Base-by-base conservation (phyloP, 2,113 vertebrate species). In the Rhadina sibilatrix region DNA sequence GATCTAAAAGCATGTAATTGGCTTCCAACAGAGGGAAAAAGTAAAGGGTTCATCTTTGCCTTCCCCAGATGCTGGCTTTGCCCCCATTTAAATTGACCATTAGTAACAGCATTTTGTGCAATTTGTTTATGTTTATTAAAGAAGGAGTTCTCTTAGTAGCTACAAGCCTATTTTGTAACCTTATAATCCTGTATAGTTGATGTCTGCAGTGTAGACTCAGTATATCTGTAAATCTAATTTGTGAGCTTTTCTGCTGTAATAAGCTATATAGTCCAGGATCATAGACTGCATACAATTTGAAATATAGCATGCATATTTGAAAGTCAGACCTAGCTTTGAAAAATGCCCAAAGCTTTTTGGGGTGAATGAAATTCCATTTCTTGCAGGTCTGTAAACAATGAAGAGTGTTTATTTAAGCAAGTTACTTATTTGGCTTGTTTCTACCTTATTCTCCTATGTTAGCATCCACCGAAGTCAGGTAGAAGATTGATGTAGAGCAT, bases 1-100 rank as follows among this genome's bases (percentile, higher is more conserved):
- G 33, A 76, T 63, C 54, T 96, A 90, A 91, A 92, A 81, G 91
- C 53, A 70, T 6, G 2, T 85, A 91, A 94, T 33, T 81, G 56
- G 15, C 25, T 75, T 87, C 69, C n/a, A 10, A 68, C 24, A 44
- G 37, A 40, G 13, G 12, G 22, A 57, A 77, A 88, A 92, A 80
- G 11, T 33, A 69, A n/a, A 83, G 66, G 8, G 27, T 72, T 82
- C 52, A 16, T 78, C 35, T 47, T 91, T 84, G 35, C 2, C 4
- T 65, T 68, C 13, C n/a, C 12, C 22, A 54, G 27, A 25, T 6
- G 1, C 33, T 83, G 47, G 28, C 25, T 57, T 89, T 78, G 12
- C 28, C 31, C 15, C 77, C 10, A 37, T 61, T 87, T 57, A 64
- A 38, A 76, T 1, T 78, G 40, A 44, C 35, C 61, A 65, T 53